Evolutionary conservation across 2,113 vertebrate genomes (phyloP).

Genomic region (Pomatorhinus ruficollis): DNA sequence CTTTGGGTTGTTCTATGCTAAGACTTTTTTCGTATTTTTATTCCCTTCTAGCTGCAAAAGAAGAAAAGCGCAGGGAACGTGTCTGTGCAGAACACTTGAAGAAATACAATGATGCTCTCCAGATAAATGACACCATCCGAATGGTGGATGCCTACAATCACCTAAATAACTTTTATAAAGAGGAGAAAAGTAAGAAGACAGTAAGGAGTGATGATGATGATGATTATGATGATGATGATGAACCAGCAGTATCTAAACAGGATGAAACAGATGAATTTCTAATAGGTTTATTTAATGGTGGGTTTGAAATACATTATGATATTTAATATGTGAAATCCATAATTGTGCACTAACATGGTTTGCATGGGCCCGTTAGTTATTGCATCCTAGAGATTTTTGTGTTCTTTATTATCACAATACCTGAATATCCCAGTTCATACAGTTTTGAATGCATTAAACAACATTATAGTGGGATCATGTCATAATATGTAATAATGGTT

Average conservation of each 20-base stretch:
- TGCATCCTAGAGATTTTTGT: neutral
- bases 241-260: constrained; percentile 60
- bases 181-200: constrained; percentile 83
- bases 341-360: neutral
- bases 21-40: neutral
- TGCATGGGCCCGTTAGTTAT: neutral
- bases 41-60: constrained; percentile 82
- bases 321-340: neutral
- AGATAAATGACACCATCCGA: constrained; percentile 90
- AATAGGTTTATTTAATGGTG: constrained; percentile 86
- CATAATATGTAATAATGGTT: neutral
- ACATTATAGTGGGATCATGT: neutral
- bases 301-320: constrained; percentile 15
- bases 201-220: constrained; percentile 59
- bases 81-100: constrained; percentile 90
- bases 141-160: constrained; percentile 88
- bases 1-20: neutral
- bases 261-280: constrained; percentile 88
- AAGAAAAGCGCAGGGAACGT: constrained; percentile 82
- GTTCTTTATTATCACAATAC: neutral
- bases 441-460: neutral
- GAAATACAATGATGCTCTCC: constrained; percentile 90
- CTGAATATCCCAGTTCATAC: neutral
- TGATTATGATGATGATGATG: constrained; percentile 48
- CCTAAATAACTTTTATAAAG: constrained; percentile 82